Percentiles rank a stretch among this genome's conserved stretches.
phyloP scores from a whole-genome alignment of 2,797 vertebrate genomes.

The Girardinus metallicus region DNA sequence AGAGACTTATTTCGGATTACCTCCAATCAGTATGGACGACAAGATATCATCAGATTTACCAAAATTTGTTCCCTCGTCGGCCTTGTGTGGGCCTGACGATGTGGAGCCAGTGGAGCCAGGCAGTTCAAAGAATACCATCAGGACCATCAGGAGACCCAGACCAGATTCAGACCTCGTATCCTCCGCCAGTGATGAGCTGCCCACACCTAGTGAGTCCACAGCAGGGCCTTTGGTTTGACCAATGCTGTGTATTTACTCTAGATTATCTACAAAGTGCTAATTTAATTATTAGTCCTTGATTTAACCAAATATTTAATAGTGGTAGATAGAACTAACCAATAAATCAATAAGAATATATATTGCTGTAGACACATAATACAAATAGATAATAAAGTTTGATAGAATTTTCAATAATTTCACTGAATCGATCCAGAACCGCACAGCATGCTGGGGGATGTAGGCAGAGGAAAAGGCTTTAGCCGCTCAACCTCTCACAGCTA shows the following conservation, averaged over 20 bases:
- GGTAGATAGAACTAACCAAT: not conserved
- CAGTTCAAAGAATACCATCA: slow-evolving; percentile 72
- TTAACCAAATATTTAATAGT: not conserved
- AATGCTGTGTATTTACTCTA: not conserved
- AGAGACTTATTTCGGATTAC: slow-evolving; percentile 62
- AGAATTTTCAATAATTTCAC: too few species aligned
- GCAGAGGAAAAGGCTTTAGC: too few species aligned
- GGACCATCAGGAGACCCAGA: slow-evolving; percentile 68
- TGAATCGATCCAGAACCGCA: too few species aligned
- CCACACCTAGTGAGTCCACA: slow-evolving; percentile 74
- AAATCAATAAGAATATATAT: too few species aligned
- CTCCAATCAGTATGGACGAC: slow-evolving; percentile 35
- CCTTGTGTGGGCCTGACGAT: slow-evolving; percentile 75
- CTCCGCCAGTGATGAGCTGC: slow-evolving; percentile 67
- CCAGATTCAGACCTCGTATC: slow-evolving; percentile 67
- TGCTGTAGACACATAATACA: too few species aligned
- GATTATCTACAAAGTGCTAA: not conserved
- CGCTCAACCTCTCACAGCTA: too few species aligned
- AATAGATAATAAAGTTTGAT: too few species aligned
- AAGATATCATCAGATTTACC: not conserved
- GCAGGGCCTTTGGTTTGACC: not conserved
- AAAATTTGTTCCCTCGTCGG: slow-evolving; percentile 9
- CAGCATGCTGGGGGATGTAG: too few species aligned
- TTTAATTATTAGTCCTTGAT: not conserved
- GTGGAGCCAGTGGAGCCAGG: slow-evolving; percentile 71